Evolutionary conservation across 2,888 invertebrate genomes (phyloP).

Genomic region (Latrodectus elegans): DNA sequence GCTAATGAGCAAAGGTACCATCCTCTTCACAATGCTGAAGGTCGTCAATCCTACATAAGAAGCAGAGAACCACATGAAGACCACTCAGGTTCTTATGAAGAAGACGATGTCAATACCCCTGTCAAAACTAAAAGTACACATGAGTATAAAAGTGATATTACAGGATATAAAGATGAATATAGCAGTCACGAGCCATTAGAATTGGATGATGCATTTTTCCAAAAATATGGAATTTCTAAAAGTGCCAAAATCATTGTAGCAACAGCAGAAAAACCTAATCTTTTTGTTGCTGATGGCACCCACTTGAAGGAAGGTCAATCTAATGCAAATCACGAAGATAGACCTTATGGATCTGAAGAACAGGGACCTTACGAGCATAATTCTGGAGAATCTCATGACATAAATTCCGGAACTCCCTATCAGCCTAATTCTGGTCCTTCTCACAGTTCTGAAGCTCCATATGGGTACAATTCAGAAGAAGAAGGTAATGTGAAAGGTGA

Average conservation of each 20-base stretch:
- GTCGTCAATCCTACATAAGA: not conserved
- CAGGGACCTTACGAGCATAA: not conserved
- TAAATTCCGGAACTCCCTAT: not conserved
- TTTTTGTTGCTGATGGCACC: slow-evolving; percentile 55
- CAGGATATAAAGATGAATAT: slow-evolving; percentile 37
- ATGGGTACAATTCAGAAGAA: not conserved
- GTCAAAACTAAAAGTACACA: not conserved
- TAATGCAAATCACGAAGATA: not conserved
- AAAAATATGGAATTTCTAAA: slow-evolving; percentile 56
- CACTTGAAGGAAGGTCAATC: slow-evolving; percentile 21
- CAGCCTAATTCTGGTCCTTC: not conserved
- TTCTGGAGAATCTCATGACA: not conserved
- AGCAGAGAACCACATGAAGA: not conserved
- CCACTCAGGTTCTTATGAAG: slow-evolving; percentile 6
- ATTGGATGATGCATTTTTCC: slow-evolving; percentile 52
- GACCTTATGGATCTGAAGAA: not conserved
- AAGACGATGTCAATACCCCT: not conserved
- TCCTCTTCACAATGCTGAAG: not conserved
- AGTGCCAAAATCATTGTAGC: slow-evolving; percentile 57
- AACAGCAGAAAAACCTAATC: slow-evolving; percentile 19
- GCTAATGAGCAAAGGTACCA: slow-evolving; percentile 11
- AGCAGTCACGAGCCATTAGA: slow-evolving; percentile 28
- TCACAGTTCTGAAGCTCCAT: not conserved
- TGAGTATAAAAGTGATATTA: slow-evolving; percentile 25
- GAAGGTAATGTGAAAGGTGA: not conserved